Percentiles rank a stretch among this genome's conserved stretches.
phyloP scores from a whole-genome alignment of 2,797 vertebrate genomes.

The Pristis pectinata region DNA sequence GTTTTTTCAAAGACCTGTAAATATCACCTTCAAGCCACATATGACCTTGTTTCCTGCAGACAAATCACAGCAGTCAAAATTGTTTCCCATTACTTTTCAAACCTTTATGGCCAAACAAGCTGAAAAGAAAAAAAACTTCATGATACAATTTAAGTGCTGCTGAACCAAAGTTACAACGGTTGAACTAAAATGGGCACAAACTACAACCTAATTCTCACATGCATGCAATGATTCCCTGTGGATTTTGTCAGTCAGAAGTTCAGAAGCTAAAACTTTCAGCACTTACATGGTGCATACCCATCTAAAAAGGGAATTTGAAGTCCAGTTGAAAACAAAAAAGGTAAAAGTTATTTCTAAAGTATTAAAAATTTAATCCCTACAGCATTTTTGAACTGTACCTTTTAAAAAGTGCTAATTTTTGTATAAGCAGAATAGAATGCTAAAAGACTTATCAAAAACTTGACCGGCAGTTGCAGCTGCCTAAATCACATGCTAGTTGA shows the following conservation, averaged over 20 bases:
- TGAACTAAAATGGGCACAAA: neutral
- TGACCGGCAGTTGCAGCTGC: neutral
- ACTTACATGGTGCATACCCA: neutral
- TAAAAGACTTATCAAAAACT: neutral
- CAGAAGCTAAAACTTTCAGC: neutral
- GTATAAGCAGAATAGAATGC: neutral
- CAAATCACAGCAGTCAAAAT: neutral
- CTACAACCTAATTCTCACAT: neutral
- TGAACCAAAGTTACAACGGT: neutral
- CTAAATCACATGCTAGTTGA: neutral
- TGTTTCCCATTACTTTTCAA: neutral
- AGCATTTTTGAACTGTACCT: neutral
- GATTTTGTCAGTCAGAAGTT: neutral
- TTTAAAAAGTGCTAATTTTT: neutral
- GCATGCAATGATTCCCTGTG: neutral
- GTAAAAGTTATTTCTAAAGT: no score
- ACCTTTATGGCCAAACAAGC: neutral
- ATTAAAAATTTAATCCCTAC: neutral
- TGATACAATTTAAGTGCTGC: neutral
- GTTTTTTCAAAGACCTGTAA: slow-evolving; percentile 67
- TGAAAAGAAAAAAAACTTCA: neutral
- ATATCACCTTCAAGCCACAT: slow-evolving; percentile 81
- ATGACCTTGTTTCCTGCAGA: slow-evolving; percentile 72
- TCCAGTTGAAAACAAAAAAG: no score
- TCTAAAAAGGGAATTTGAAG: neutral